Evolutionary conservation across 2,113 vertebrate genomes (phyloP).

Genomic region (Triplophysa rosa): DNA sequence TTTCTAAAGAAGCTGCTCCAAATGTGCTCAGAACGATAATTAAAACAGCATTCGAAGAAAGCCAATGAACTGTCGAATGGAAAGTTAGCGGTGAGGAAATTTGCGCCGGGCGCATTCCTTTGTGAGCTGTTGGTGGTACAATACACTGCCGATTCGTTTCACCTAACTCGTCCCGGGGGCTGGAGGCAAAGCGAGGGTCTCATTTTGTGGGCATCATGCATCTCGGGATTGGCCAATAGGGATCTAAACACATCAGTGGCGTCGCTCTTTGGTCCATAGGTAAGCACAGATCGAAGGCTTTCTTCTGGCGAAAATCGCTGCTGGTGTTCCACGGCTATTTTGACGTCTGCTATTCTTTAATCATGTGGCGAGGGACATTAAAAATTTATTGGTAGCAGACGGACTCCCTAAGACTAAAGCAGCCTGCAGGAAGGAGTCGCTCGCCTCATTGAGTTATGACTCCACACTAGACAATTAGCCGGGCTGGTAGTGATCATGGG

Average conservation of each 20-base stretch:
- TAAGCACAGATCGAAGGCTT: not conserved
- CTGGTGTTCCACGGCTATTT: slow-evolving; percentile 45
- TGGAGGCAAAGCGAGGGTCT: slow-evolving; percentile 2
- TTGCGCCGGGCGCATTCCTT: slow-evolving; percentile 11
- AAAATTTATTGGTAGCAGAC: slow-evolving; percentile 57
- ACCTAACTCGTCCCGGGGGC: slow-evolving; percentile 12
- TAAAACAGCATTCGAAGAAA: not conserved
- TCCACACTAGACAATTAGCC: not conserved
- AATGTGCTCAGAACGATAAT: slow-evolving; percentile 11
- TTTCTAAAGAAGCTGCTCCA: not conserved
- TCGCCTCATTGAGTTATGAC: slow-evolving; percentile 36
- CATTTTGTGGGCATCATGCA: not conserved
- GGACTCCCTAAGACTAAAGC: slow-evolving; percentile 27
- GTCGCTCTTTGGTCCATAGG: not conserved
- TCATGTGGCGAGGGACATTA: slow-evolving; percentile 50
- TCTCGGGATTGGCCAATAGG: not conserved
- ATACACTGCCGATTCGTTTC: slow-evolving; percentile 13
- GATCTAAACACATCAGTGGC: not conserved
- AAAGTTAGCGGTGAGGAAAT: slow-evolving; percentile 17
- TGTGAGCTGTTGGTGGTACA: not conserved
- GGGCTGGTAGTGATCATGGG: slow-evolving; percentile 2
- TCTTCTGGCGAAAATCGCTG: not conserved
- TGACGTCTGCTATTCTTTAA: slow-evolving; percentile 56
- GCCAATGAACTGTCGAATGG: not conserved
- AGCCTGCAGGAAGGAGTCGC: slow-evolving; percentile 40